These are phyloP conservation scores for Salvator merianae DNA, from an alignment of 2,113 vertebrate genomes.

Conservation along the genomic window DNA sequence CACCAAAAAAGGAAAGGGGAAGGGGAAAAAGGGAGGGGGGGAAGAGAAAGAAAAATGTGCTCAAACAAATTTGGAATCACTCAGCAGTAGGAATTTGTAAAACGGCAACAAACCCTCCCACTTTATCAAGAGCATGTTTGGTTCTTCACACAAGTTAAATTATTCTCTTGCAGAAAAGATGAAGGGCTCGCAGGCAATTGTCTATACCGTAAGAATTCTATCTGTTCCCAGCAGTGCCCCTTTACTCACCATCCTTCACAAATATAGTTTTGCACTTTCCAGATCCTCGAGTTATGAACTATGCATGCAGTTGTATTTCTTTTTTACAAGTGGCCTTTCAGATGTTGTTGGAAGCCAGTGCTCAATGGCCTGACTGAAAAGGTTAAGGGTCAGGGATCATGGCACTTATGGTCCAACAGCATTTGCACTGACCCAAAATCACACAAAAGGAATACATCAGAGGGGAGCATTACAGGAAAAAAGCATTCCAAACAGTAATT, in stretches of 20 bases:
- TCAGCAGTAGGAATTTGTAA: not conserved
- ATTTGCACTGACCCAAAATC: not conserved
- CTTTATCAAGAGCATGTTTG: not conserved
- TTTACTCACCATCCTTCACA: not conserved
- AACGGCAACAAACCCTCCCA: not conserved
- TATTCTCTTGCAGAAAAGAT: not conserved
- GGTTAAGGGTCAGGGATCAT: not conserved
- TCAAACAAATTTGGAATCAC: constrained; percentile 23
- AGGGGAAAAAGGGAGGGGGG: constrained; percentile 22
- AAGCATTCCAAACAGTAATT: not conserved
- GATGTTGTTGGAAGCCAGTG: not conserved
- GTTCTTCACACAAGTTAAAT: not conserved
- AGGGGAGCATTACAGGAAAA: not conserved
- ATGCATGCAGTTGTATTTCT: not conserved
- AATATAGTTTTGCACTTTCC: not conserved
- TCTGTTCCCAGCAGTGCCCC: not conserved
- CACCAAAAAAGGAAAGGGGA: constrained; percentile 57
- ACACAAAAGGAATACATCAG: not conserved
- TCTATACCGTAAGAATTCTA: not conserved
- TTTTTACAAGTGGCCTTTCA: not conserved
- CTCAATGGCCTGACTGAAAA: not conserved
- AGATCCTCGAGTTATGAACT: not conserved
- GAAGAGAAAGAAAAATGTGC: constrained; percentile 3
- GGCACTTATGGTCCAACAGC: not conserved
- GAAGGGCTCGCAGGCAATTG: not conserved